Percentiles rank a stretch among this genome's conserved stretches.
Conservation (phyloP, 2,113 vertebrate genomes). For the Cyanoramphus novaezelandiae region DNA sequence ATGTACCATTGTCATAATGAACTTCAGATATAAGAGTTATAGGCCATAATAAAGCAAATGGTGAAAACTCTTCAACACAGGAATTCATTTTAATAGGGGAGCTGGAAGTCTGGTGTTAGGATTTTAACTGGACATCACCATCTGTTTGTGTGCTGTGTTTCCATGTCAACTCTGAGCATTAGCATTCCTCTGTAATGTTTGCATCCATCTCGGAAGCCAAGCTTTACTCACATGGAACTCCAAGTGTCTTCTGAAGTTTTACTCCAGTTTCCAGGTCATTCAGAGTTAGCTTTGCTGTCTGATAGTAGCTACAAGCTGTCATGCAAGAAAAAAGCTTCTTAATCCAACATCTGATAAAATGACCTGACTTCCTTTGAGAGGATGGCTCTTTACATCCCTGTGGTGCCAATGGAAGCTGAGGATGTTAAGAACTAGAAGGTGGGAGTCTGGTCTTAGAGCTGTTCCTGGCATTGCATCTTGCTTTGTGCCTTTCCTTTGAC, state of each 20-base stretch:
- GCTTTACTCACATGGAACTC: not conserved
- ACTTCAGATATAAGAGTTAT: too few relatives aligned
- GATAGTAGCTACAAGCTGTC: not conserved
- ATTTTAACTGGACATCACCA: not conserved
- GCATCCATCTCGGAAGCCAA: not conserved
- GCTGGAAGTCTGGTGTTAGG: not conserved
- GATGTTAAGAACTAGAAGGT: not conserved
- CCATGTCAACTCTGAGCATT: not conserved
- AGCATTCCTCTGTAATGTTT: not conserved
- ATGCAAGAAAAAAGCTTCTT: not conserved
- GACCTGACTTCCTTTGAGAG: not conserved
- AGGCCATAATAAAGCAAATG: not conserved
- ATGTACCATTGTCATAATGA: rapidly evolving
- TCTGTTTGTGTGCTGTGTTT: not conserved
- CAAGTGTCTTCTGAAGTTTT: not conserved
- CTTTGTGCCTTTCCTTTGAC: not conserved
- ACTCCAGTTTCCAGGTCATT: not conserved
- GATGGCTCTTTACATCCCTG: not conserved
- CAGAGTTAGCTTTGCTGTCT: not conserved
- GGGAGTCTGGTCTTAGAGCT: not conserved
- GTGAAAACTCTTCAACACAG: not conserved
- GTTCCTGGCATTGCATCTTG: not conserved
- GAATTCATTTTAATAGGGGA: not conserved
- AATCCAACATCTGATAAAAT: not conserved
- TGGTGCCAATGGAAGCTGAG: not conserved